These are phyloP conservation scores for Pseudoips prasinana DNA, from an alignment of 2,888 invertebrate genomes.

Conservation along the genomic window DNA sequence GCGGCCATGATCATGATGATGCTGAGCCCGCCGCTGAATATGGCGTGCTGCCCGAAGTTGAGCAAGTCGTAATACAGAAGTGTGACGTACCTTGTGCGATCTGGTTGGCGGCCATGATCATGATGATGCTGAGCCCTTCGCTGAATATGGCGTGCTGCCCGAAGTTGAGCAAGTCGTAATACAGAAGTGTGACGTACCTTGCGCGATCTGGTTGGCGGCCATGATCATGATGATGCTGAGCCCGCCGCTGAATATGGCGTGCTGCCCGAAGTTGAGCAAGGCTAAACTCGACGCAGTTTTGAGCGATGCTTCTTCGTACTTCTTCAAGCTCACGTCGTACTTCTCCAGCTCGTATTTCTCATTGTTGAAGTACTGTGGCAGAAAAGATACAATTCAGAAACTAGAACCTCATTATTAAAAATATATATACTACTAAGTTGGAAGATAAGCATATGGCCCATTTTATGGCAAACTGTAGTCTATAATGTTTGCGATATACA, in stretches of 20 bases:
- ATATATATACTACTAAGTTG: no score
- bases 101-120: slow-evolving; percentile 95
- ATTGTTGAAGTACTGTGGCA: slow-evolving; percentile 96
- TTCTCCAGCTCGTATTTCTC: slow-evolving; percentile 95
- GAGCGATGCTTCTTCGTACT: slow-evolving; percentile 95
- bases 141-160: slow-evolving; percentile 99
- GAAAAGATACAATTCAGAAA: neutral
- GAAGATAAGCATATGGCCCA: no score
- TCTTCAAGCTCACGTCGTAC: slow-evolving; percentile 92
- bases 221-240: slow-evolving; percentile 96
- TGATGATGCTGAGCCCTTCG: slow-evolving; percentile 93
- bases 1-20: no score
- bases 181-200: no score
- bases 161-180: slow-evolving; percentile 97
- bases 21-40: no score
- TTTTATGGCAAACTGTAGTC: no score
- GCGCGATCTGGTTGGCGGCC: slow-evolving; percentile 93
- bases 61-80: no score
- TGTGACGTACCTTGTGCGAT: slow-evolving; percentile 95
- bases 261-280: slow-evolving; percentile 97
- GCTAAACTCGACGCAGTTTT: slow-evolving; percentile 98
- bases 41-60: no score
- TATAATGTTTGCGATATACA: no score
- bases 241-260: slow-evolving; percentile 97
- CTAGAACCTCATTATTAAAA: no score